A percentile compares a stretch with the other conserved stretches of the same genome.
Conservation (phyloP, 2,888 invertebrate genomes). For the Quadriops clusia region DNA sequence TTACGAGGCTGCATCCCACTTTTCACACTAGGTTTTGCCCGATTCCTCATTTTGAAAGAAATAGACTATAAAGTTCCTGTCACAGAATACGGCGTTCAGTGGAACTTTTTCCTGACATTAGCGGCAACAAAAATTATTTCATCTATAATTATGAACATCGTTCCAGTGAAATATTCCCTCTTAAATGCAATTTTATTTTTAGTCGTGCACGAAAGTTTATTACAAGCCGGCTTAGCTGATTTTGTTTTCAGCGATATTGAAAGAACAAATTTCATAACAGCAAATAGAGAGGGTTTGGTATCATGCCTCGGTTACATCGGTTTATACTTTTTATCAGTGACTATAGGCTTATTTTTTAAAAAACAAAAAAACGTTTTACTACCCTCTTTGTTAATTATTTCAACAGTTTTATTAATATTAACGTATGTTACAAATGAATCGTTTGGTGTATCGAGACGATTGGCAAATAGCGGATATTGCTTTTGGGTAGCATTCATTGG, state of each 20-base stretch:
- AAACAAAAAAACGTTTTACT: conserved; percentile 29
- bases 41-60: conserved; percentile 48
- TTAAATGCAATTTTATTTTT: conserved; percentile 45
- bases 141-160: conserved; percentile 45
- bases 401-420: conserved; percentile 34
- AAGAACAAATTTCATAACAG: conserved; percentile 52
- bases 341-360: too few species aligned
- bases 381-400: too few species aligned
- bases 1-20: conserved; percentile 38
- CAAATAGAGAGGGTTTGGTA: conserved; percentile 86
- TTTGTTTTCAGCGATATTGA: conserved; percentile 54
- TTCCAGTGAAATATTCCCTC: conserved; percentile 42
- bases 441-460: conserved; percentile 60
- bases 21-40: conserved; percentile 48
- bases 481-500: conserved; percentile 60
- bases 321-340: conserved; percentile 65
- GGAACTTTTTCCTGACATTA: conserved; percentile 96
- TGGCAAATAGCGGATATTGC: conserved; percentile 75
- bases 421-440: conserved; percentile 39
- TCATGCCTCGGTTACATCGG: conserved; percentile 78
- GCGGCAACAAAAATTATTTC: conserved; percentile 69
- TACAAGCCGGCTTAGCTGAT: conserved; percentile 48
- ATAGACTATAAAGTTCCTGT: conserved; percentile 68
- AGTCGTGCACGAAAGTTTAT: conserved; percentile 51
- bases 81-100: conserved; percentile 91